Base-by-base conservation (phyloP, 2,888 invertebrate genomes). In the Siphlonurus alternatus region DNA sequence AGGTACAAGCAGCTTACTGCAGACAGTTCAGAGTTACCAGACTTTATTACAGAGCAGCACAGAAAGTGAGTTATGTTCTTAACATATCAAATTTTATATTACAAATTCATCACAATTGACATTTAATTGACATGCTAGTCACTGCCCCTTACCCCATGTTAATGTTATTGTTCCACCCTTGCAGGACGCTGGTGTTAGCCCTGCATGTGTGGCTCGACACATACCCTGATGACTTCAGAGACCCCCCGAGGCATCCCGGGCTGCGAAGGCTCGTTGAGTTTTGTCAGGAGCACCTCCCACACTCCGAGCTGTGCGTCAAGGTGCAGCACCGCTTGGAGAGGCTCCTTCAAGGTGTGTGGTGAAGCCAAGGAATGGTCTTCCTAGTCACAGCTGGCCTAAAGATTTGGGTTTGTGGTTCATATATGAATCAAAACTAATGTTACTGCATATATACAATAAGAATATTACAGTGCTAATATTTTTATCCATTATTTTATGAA, bases 141-240 rank as follows among this genome's bases (percentile, higher is more conserved):
- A n/a, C n/a, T n/a, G n/a, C n/a, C n/a, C n/a, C n/a, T n/a, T n/a
- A n/a, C n/a, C n/a, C n/a, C n/a, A n/a, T n/a, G n/a, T n/a, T n/a
- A n/a, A n/a, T n/a, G n/a, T n/a, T n/a, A n/a, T n/a, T n/a, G n/a
- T n/a, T n/a, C n/a, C n/a, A n/a, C n/a, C 22, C 62, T 75, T 79
- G 68, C 73, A 89, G 89, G 77, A 91, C 92, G 68, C 82, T 94
- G 75, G 85, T 93, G 71, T 89, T 91, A 69, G 90, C 91, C 67
- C 82, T 98, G 69, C 93, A 94, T 74, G 94, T 97, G 59, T 99
- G 99, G 99, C 77, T 99, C 74, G 97, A 98, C 78, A 90, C 92
- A 65, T 98, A 95, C 76, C 93, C 95, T 54, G 96, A 97, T 76
- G 99, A 99, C 78, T 90, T 91, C 76, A 84, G 86, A 67, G 88